Evolutionary conservation across 2,797 vertebrate genomes (phyloP).

Genomic region (Anguilla anguilla): DNA sequence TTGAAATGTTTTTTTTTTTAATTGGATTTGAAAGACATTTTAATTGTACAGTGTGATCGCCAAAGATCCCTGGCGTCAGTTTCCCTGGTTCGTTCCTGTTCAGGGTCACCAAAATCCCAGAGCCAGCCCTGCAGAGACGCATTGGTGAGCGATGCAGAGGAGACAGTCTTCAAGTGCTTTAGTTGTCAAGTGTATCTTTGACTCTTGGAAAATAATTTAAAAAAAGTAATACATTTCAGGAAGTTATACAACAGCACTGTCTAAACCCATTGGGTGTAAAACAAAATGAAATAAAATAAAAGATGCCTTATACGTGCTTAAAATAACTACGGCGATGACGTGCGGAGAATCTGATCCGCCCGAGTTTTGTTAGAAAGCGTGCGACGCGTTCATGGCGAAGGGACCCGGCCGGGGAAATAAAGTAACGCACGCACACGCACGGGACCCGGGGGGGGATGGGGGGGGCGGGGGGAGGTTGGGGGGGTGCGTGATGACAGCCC

Average conservation of each 20-base stretch:
- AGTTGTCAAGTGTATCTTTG: background rate
- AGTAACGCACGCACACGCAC: conserved; percentile 43
- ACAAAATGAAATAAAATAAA: background rate
- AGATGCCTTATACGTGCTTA: background rate
- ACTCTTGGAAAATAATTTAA: background rate
- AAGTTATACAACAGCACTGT: background rate
- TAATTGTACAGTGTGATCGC: too few species aligned
- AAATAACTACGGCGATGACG: conserved; percentile 32
- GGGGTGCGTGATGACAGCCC: conserved; percentile 45
- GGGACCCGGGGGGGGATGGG: background rate
- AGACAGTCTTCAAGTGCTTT: background rate
- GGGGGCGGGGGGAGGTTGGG: conserved; percentile 8
- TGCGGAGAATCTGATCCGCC: conserved; percentile 45
- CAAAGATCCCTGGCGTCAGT: too few species aligned
- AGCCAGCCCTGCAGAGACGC: background rate
- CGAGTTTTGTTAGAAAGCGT: conserved; percentile 30
- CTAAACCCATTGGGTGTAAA: background rate
- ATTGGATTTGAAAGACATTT: too few species aligned
- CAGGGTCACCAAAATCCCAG: too few species aligned
- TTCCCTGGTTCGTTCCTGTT: too few species aligned
- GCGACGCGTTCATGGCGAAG: conserved; percentile 39
- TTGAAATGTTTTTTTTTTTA: too few species aligned
- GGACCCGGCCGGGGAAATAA: conserved; percentile 24
- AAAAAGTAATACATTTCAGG: background rate
- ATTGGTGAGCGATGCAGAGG: background rate